These are phyloP conservation scores for Spodoptera frugiperda DNA, from an alignment of 1,140 invertebrate genomes.

Conservation along the genomic window DNA sequence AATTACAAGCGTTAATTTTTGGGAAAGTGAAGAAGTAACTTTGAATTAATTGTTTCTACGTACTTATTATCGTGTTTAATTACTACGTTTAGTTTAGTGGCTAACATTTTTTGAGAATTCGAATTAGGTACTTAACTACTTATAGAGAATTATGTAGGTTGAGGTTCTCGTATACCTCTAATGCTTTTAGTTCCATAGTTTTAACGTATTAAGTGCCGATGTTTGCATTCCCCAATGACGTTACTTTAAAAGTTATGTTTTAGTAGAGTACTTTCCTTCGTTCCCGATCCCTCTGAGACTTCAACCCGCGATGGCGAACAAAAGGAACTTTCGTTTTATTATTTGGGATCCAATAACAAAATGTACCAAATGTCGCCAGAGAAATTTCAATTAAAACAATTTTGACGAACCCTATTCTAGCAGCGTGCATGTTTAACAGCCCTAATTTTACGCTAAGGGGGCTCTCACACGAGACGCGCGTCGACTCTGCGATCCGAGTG, in stretches of 20 bases:
- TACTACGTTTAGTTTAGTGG: not conserved
- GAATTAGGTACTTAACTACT: too few relatives aligned
- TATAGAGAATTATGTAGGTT: not conserved
- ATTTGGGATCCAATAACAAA: slow-evolving; percentile 21
- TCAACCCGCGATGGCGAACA: not conserved
- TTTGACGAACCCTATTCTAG: slow-evolving; percentile 32
- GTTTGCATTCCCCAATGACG: slow-evolving; percentile 6
- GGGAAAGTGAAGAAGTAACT: slow-evolving; percentile 29
- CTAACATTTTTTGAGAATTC: slow-evolving; percentile 7
- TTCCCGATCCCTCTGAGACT: slow-evolving; percentile 4
- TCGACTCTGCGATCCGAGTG: slow-evolving; percentile 42
- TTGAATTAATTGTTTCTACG: slow-evolving; percentile 26
- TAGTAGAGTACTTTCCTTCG: slow-evolving; percentile 6
- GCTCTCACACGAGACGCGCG: slow-evolving; percentile 25
- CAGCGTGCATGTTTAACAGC: slow-evolving; percentile 13
- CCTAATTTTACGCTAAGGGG: slow-evolving; percentile 41
- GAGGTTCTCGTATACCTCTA: too few relatives aligned
- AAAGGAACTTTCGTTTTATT: slow-evolving; percentile 10
- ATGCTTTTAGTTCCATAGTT: not conserved
- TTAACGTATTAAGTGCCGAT: not conserved
- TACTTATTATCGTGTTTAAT: slow-evolving; percentile 28
- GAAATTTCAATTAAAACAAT: slow-evolving; percentile 36
- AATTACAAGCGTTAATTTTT: slow-evolving; percentile 34
- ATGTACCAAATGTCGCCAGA: not conserved
- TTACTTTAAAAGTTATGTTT: slow-evolving; percentile 11